Conservation (phyloP, 2,797 vertebrate species). For the Melopsittacus undulatus region DNA sequence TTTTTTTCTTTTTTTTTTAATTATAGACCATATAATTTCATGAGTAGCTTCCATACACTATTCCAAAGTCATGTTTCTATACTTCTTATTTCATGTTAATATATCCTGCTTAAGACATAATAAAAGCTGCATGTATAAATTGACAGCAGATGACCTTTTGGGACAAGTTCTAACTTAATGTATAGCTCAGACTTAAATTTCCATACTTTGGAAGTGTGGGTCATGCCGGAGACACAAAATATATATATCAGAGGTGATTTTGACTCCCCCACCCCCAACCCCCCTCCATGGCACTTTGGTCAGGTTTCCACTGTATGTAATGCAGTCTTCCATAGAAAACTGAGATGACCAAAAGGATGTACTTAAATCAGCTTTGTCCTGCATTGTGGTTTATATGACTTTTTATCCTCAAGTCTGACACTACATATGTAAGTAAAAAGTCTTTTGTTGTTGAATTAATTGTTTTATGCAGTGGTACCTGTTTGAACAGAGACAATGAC, state of each 20-base stretch:
- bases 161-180: background rate
- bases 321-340: background rate
- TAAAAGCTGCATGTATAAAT: background rate
- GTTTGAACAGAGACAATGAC: conserved; percentile 38
- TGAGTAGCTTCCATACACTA: background rate
- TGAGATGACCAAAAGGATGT: background rate
- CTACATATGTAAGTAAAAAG: conserved; percentile 10
- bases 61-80: background rate
- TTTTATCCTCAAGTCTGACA: conserved; percentile 12
- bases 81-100: background rate
- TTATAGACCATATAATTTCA: background rate
- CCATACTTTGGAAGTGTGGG: background rate
- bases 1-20: background rate
- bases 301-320: background rate
- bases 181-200: background rate
- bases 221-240: background rate
- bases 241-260: background rate
- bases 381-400: conserved; percentile 17
- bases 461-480: conserved; percentile 40
- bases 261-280: too few species aligned
- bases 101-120: background rate
- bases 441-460: conserved; percentile 38
- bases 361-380: conserved; percentile 28
- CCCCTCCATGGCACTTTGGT: background rate
- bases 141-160: background rate